Conservation (phyloP, 2,113 vertebrate genomes). For the Paedocypris sp. region DNA sequence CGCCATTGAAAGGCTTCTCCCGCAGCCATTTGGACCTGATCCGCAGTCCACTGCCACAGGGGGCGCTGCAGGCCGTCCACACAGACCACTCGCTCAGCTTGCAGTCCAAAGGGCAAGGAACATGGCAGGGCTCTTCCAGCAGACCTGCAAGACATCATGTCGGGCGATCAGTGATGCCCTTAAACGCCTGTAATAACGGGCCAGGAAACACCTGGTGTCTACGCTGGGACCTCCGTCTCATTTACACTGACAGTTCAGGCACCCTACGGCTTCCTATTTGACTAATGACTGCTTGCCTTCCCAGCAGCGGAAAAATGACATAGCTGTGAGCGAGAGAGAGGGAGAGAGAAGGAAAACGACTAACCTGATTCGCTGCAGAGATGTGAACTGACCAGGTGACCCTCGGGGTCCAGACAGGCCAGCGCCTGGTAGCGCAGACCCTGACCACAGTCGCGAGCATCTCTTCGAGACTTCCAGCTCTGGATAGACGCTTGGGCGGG, state of each 20-base stretch:
- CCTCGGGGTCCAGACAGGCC: constrained; percentile 68
- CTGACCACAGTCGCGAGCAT: constrained; percentile 67
- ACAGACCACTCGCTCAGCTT: constrained; percentile 88
- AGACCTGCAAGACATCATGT: constrained; percentile 68
- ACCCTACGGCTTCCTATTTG: constrained; percentile 37
- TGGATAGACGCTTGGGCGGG: constrained; percentile 31
- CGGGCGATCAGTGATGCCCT: not conserved
- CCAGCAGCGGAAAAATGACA: not conserved
- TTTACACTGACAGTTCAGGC: constrained; percentile 33
- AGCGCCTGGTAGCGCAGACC: constrained; percentile 71
- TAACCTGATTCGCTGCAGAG: constrained; percentile 78
- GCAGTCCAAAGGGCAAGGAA: constrained; percentile 92
- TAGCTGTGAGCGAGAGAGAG: not conserved
- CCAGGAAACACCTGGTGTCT: constrained; percentile 12
- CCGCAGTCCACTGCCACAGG: constrained; percentile 79
- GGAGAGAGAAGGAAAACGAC: not conserved
- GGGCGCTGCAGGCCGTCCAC: constrained; percentile 83
- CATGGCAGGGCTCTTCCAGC: constrained; percentile 72
- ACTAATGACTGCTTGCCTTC: constrained; percentile 42
- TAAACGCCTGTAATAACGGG: not conserved
- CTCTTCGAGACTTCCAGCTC: constrained; percentile 44
- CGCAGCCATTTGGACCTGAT: constrained; percentile 86
- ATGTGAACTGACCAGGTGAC: constrained; percentile 64
- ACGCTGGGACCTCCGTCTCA: constrained; percentile 34
- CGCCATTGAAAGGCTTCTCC: constrained; percentile 91